These are phyloP conservation scores for Sarcophaga caerulescens DNA, from an alignment of 2,888 invertebrate species.

Conservation along the genomic window DNA sequence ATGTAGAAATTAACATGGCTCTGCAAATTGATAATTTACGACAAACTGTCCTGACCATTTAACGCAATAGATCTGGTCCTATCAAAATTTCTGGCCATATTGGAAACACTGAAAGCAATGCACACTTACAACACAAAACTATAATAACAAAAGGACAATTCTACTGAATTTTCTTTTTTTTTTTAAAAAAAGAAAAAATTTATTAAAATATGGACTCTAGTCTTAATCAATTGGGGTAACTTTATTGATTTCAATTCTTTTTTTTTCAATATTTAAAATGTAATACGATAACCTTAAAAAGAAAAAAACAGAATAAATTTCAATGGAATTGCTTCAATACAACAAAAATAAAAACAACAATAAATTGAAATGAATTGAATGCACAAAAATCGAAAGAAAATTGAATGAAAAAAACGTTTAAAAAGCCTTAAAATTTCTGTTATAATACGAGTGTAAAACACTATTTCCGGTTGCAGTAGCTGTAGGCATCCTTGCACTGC, in stretches of 20 bases:
- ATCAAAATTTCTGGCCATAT: too few relatives aligned
- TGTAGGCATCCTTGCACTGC: slow-evolving; percentile 52
- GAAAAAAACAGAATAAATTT: not conserved
- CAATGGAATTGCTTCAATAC: not conserved
- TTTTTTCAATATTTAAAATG: not conserved
- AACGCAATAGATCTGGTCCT: too few relatives aligned
- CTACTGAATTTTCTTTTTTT: not conserved
- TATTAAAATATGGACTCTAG: not conserved
- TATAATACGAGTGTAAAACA: slow-evolving; percentile 54
- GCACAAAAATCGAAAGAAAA: not conserved
- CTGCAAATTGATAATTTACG: too few relatives aligned
- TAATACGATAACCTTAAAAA: not conserved
- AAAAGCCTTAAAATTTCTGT: slow-evolving; percentile 40
- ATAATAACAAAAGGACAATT: not conserved
- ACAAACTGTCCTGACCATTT: too few relatives aligned
- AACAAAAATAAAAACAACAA: not conserved
- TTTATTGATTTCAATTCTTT: not conserved
- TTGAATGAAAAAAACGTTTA: slow-evolving; percentile 43
- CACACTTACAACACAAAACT: too few relatives aligned
- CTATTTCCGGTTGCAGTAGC: slow-evolving; percentile 65
- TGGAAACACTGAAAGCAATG: too few relatives aligned
- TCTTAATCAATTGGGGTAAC: not conserved
- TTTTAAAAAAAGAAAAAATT: too few relatives aligned
- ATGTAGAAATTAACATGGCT: too few relatives aligned
- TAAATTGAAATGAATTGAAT: not conserved